These are phyloP conservation scores for Rhopalosiphum nymphaeae DNA, from an alignment of 2,888 invertebrate species.

Conservation along the genomic window DNA sequence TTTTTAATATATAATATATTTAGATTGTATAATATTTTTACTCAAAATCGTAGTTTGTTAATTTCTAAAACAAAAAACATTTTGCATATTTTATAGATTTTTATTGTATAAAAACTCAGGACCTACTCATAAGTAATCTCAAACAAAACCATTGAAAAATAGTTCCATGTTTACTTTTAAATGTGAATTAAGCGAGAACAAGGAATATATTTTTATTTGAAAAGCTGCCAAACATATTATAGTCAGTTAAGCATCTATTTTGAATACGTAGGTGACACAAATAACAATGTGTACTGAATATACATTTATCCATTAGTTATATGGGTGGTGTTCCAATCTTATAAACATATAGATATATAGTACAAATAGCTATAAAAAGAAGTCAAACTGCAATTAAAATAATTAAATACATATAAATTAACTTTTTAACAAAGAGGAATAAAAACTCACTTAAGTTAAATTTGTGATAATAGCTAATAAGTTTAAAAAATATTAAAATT, in stretches of 20 bases:
- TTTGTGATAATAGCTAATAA: background rate
- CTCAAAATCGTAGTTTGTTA: no score
- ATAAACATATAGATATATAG: background rate
- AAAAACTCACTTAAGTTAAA: background rate
- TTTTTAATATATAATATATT: no score
- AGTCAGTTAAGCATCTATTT: constrained; percentile 56
- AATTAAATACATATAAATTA: background rate
- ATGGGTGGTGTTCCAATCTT: constrained; percentile 1
- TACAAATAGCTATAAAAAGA: background rate
- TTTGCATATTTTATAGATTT: no score
- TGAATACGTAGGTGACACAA: constrained; percentile 37
- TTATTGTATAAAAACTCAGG: no score
- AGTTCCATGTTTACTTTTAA: constrained; percentile 18
- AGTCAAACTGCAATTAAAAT: background rate
- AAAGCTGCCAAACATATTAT: constrained; percentile 48
- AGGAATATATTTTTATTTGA: constrained; percentile 50
- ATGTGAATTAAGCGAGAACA: constrained; percentile 16
- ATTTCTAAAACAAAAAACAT: no score
- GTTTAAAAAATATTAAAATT: background rate
- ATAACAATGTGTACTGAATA: constrained; percentile 45
- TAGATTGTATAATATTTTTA: no score
- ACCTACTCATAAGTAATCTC: background rate
- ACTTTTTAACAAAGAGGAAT: background rate
- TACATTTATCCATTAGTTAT: constrained; percentile 17
- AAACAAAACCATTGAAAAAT: constrained; percentile 22